A percentile compares a stretch with the other conserved stretches of the same genome.
phyloP scores from a whole-genome alignment of 2,797 vertebrate species.

The Agapornis canus region DNA sequence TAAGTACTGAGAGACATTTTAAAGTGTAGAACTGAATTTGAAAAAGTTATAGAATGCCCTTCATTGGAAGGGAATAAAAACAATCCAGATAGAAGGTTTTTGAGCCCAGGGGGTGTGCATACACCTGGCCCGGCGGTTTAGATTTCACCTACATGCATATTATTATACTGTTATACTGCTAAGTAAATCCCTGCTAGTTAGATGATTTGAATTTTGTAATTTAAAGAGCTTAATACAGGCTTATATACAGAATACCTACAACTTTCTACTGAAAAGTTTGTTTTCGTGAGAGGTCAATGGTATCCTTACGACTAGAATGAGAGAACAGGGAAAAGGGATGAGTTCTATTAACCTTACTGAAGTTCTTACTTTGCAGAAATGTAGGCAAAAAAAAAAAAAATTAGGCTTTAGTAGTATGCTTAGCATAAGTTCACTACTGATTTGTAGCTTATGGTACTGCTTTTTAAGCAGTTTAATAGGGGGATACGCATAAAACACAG shows the following conservation, averaged over 20 bases:
- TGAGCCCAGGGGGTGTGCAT: not conserved
- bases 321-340: not conserved
- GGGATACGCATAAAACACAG: not conserved
- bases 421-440: not conserved
- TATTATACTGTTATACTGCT: not conserved
- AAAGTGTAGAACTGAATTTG: not conserved
- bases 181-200: not conserved
- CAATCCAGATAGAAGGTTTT: not conserved
- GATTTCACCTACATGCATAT: rapidly evolving
- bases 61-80: not conserved
- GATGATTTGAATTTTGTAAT: not conserved
- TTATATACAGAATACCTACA: not conserved
- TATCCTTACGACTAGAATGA: not conserved
- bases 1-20: not conserved
- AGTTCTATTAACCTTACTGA: not conserved
- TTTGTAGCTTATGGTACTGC: not conserved
- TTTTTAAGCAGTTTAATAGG: not conserved
- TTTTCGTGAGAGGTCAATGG: not conserved
- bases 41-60: not conserved
- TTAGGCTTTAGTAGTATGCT: not conserved
- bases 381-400: not conserved
- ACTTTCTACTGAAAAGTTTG: not conserved
- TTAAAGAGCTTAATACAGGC: not conserved
- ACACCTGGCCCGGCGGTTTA: not conserved
- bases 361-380: not conserved